phyloP scores from a whole-genome alignment of 1,140 invertebrate species.

The Forficula auricularia region DNA sequence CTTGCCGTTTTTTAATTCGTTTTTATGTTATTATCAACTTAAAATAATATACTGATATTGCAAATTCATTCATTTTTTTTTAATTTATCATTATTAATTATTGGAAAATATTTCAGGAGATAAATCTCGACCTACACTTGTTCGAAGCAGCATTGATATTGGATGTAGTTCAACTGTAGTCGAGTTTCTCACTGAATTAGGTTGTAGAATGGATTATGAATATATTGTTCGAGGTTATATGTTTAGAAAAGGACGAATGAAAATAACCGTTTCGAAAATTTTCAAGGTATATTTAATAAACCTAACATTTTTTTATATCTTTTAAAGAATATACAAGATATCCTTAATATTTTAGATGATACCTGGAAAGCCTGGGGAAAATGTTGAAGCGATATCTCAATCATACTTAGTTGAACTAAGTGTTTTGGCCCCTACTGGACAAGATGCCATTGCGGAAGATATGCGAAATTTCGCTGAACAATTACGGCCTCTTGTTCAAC shows the following conservation, averaged over 20 bases:
- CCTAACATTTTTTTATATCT: conserved; percentile 1
- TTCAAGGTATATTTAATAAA: conserved; percentile 54
- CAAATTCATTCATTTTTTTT: no score
- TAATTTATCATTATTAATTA: background rate
- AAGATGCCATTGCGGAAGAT: conserved; percentile 88
- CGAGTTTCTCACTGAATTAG: conserved; percentile 82
- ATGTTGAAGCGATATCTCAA: conserved; percentile 68
- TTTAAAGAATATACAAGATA: conserved; percentile 2
- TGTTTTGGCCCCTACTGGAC: conserved; percentile 78
- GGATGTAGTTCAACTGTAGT: conserved; percentile 74
- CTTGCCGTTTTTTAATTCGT: no score
- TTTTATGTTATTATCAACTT: no score
- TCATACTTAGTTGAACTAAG: conserved; percentile 91
- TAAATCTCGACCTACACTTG: conserved; percentile 72
- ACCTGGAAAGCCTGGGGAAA: conserved; percentile 46
- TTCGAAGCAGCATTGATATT: conserved; percentile 80
- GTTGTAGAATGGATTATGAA: conserved; percentile 80
- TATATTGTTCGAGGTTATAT: conserved; percentile 86
- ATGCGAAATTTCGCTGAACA: conserved; percentile 92
- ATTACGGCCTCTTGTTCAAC: conserved; percentile 70
- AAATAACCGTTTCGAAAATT: conserved; percentile 88
- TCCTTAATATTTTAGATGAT: conserved; percentile 33
- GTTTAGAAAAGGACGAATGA: conserved; percentile 93
- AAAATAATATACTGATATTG: no score
- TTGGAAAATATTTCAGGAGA: conserved; percentile 41